A percentile compares a stretch with the other conserved stretches of the same genome.
These are phyloP conservation scores for Synanthedon tipuliformis DNA, from an alignment of 2,888 invertebrate species.

Conservation along the genomic window DNA sequence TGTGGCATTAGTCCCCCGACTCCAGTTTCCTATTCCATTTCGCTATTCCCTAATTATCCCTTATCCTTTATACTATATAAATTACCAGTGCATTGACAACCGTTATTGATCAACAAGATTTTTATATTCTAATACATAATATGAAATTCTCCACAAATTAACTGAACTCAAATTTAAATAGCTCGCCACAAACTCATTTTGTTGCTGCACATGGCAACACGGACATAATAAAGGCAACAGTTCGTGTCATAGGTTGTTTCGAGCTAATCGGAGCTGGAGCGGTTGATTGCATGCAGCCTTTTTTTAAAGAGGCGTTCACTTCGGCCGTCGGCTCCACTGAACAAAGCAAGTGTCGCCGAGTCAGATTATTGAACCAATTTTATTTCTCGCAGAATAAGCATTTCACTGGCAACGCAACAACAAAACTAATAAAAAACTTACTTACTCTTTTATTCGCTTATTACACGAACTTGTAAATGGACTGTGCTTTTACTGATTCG, in stretches of 20 bases:
- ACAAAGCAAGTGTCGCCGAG: constrained; percentile 49
- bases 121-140: too few relatives aligned
- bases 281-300: constrained; percentile 48
- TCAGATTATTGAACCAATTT: constrained; percentile 56
- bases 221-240: constrained; percentile 40
- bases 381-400: constrained; percentile 30
- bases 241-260: constrained; percentile 50
- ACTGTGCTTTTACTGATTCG: too few relatives aligned
- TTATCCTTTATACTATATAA: too few relatives aligned
- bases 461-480: too few relatives aligned
- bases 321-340: constrained; percentile 42
- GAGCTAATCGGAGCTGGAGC: constrained; percentile 47
- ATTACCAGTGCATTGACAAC: too few relatives aligned
- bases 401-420: constrained; percentile 2
- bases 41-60: too few relatives aligned
- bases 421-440: background rate
- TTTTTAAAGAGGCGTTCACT: constrained; percentile 14
- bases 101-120: too few relatives aligned
- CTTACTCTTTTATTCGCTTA: constrained; percentile 2
- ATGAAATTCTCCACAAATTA: background rate
- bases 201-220: constrained; percentile 12
- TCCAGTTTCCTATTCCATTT: too few relatives aligned
- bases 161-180: constrained; percentile 50
- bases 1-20: too few relatives aligned
- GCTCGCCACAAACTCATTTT: constrained; percentile 21